Conservation (phyloP, 2,113 vertebrate species). For the Callipepla squamata region DNA sequence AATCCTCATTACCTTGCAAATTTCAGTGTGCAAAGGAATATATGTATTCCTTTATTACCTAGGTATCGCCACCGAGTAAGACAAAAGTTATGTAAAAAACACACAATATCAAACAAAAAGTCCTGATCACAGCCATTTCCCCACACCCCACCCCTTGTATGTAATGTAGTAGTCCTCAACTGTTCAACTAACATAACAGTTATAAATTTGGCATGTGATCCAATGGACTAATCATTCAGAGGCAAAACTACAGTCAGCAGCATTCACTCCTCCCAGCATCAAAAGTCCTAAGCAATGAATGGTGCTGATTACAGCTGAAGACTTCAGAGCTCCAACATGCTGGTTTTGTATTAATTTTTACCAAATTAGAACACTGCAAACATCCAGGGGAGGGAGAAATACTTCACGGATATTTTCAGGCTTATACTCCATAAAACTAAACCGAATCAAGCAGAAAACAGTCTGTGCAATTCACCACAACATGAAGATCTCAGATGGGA, state of each 20-base stretch:
- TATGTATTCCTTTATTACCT: neutral
- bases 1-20: neutral
- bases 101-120: neutral
- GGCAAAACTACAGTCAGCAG: constrained; percentile 8
- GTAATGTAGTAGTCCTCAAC: constrained; percentile 17
- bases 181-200: constrained; percentile 20
- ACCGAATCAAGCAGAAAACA: neutral
- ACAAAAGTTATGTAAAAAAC: neutral
- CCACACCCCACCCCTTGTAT: neutral
- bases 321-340: neutral
- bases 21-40: neutral
- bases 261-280: neutral
- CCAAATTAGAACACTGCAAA: constrained; percentile 6
- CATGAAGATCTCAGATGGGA: neutral
- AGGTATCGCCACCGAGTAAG: neutral
- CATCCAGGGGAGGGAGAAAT: neutral
- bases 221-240: constrained; percentile 21
- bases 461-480: neutral
- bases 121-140: neutral
- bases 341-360: constrained; percentile 35
- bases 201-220: constrained; percentile 42
- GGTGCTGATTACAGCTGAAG: constrained; percentile 24
- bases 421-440: neutral
- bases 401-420: neutral
- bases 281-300: neutral